Base-by-base conservation (phyloP, 2,888 invertebrate genomes). In the Herminia tarsipennalis region DNA sequence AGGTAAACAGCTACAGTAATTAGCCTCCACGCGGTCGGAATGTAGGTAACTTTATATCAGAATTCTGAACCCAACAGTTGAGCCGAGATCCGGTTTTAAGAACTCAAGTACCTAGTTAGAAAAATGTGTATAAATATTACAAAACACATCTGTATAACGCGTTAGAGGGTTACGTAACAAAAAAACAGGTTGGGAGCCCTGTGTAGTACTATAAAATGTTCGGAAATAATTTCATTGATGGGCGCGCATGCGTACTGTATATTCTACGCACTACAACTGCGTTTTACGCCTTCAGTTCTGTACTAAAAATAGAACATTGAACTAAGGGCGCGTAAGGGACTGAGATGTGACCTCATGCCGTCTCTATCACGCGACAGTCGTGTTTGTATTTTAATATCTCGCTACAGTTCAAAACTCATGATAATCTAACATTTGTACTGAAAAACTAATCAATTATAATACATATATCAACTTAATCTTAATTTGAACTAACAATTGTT, bases 201-300 rank as follows among this genome's bases (percentile, higher is more conserved):
- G 44, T 41, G 58, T 57, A 64, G 45, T 65, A 61, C 63, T 68
- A 60, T 51, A 61, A 66, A 62, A 47, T 44, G 45, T 63, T 58
- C 42, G 58, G 56, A 70, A 71, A 71, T 66, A 69, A 65, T 66
- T 69, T 66, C 61, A 71, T 73, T 72, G 66, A 68, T 65, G 55
- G 49, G 34, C 45, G 49, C 49, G 59, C 73, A 67, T 67, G 66
- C 68, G 72, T 64, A 58, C 37, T 50, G 47, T 30, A 48, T 21
- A 41, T 39, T 42, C 40, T 59, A 47, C 51, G 54, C 50, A 60
- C 56, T 56, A 62, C 51, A 38, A 45, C 45, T 45, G 46, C 55
- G 48, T 49, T 54, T 51, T 42, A 53, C 51, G 50, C 45, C 47
- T 54, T 54, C 45, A 48, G 57, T 35, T 51, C 55, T 61, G 51